Percentiles rank a stretch among this genome's conserved stretches.
phyloP scores from a whole-genome alignment of 1,140 invertebrate species.

The Anoplolepis gracilipes region DNA sequence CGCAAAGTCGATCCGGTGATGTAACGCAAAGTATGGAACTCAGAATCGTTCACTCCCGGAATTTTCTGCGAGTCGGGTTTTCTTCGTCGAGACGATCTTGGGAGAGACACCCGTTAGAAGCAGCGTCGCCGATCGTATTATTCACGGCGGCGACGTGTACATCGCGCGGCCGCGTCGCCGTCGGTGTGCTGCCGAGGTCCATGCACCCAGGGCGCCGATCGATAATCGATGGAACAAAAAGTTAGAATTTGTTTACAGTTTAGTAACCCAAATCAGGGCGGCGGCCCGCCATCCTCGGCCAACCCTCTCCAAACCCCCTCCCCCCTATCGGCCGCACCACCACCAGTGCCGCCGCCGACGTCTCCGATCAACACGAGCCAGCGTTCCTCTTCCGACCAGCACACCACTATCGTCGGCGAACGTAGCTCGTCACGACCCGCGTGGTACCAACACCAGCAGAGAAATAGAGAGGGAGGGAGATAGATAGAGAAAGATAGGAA shows the following conservation, averaged over 20 bases:
- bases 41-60: not conserved
- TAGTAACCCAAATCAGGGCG: conserved; percentile 84
- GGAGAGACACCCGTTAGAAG: conserved; percentile 62
- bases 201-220: conserved; percentile 78
- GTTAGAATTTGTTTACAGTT: conserved; percentile 84
- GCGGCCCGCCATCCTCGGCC: conserved; percentile 60
- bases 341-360: conserved; percentile 44
- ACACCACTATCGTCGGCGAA: conserved; percentile 51
- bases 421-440: conserved; percentile 44
- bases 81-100: not conserved
- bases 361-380: conserved; percentile 63
- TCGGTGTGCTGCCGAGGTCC: conserved; percentile 72
- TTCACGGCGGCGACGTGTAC: conserved; percentile 67
- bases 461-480: too few species aligned
- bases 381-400: conserved; percentile 54
- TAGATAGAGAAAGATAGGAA: too few species aligned
- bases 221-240: conserved; percentile 83
- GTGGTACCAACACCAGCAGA: conserved; percentile 36
- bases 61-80: not conserved
- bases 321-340: conserved; percentile 17
- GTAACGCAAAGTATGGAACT: not conserved
- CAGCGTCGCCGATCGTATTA: conserved; percentile 64
- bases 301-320: conserved; percentile 15
- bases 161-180: conserved; percentile 59
- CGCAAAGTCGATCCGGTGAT: not conserved